These are phyloP conservation scores for Euwallacea fornicatus DNA, from an alignment of 1,140 invertebrate genomes.

Conservation along the genomic window DNA sequence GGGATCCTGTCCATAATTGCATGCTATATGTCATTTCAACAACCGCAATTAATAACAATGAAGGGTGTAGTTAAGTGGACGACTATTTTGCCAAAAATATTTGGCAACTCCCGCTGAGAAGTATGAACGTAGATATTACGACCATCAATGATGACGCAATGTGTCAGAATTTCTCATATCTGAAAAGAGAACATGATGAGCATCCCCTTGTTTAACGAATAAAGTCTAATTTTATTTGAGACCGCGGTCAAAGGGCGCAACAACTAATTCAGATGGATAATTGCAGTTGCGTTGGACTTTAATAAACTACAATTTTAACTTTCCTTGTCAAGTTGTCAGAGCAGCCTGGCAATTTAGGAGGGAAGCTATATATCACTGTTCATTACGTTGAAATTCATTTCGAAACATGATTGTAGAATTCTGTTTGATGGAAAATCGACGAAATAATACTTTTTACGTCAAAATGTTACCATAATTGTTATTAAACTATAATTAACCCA, in stretches of 20 bases:
- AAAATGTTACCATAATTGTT: too few relatives aligned
- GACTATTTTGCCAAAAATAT: constrained; percentile 22
- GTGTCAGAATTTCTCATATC: too few relatives aligned
- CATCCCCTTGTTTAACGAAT: too few relatives aligned
- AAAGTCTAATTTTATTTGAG: not conserved
- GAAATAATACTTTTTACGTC: too few relatives aligned
- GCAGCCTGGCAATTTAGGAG: not conserved
- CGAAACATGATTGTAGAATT: not conserved
- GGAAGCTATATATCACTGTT: not conserved
- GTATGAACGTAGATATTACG: not conserved
- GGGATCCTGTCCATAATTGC: constrained; percentile 13
- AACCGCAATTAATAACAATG: constrained; percentile 24
- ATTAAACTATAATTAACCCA: too few relatives aligned
- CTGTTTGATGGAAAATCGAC: too few relatives aligned
- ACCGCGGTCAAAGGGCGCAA: not conserved
- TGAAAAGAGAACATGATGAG: too few relatives aligned
- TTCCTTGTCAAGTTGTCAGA: constrained; percentile 1
- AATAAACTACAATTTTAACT: constrained; percentile 4
- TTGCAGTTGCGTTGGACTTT: constrained; percentile 3
- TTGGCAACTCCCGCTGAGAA: not conserved
- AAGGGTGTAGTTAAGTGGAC: not conserved
- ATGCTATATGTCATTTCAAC: constrained; percentile 16
- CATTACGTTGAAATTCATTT: not conserved
- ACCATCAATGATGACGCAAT: not conserved
- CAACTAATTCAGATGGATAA: constrained; percentile 2